A percentile compares a stretch with the other conserved stretches of the same genome.
Evolutionary conservation across 2,797 vertebrate genomes (phyloP).

Genomic region (Peromyscus eremicus): DNA sequence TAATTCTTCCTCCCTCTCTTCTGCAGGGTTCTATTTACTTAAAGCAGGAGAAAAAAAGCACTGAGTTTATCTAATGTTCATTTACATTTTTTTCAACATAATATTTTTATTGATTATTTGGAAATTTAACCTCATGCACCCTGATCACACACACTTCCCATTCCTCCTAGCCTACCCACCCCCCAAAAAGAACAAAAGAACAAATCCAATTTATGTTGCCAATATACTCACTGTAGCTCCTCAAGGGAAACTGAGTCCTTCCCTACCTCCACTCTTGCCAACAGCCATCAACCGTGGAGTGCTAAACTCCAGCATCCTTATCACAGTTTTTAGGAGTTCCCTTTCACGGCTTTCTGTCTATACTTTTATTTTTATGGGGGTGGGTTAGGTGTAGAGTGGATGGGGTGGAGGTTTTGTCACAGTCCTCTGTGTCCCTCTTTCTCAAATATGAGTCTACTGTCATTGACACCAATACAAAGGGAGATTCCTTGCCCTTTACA

Average conservation of each 20-base stretch:
- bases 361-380: not conserved
- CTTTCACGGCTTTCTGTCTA: not conserved
- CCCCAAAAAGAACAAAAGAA: no score
- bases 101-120: not conserved
- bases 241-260: not conserved
- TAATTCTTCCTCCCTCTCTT: not conserved
- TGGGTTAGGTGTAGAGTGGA: not conserved
- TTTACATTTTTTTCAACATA: not conserved
- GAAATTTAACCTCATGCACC: not conserved
- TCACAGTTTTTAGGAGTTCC: not conserved
- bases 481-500: not conserved
- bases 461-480: not conserved
- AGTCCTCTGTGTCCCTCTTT: not conserved
- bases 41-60: not conserved
- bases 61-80: not conserved
- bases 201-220: not conserved
- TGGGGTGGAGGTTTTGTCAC: not conserved
- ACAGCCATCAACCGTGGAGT: not conserved
- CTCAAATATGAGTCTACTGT: not conserved
- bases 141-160: not conserved
- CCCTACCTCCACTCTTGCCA: not conserved
- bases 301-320: not conserved
- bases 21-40: not conserved
- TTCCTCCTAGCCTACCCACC: no score
- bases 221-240: not conserved